Base-by-base conservation (phyloP, 2,113 vertebrate species). In the Gasterosteus aculeatus region DNA sequence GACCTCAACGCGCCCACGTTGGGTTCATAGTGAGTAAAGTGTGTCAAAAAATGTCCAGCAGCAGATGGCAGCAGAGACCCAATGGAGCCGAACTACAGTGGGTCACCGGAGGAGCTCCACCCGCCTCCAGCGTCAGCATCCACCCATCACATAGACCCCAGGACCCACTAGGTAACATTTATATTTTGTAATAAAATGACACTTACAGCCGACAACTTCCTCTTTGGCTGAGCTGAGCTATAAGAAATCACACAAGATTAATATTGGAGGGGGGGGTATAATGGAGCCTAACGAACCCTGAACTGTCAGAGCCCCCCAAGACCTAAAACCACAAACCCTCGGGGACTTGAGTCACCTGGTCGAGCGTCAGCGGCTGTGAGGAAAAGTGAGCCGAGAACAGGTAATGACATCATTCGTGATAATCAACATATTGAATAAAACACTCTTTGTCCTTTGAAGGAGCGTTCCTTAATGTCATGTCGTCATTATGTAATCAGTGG, bases 321-420 rank as follows among this genome's bases (percentile, higher is more conserved):
- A 16, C 46, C 46, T 6, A 1, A 18, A 47, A 47, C 39, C 39
- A 4, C 38, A 8, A 39, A 39, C 38, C 38, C 38, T 39, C 38
- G 5, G 38, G 38, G 38, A 39, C 38, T 39, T 39, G 8, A 39
- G 22, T 26, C 22, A 26, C 22, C 22, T 26, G 22, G 22, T 26
- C 22, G 22, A 26, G 22, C 22, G 22, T 26, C 1, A 26, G 22
- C 22, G 22, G 22, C 22, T 26, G 22, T 26, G 22, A 26, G 22
- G 22, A 26, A 26, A 26, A 26, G 22, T 26, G 22, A 26, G 22
- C 1, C 22, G 22, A 31, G 35, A 88, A 92, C 81, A 93, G 93
- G 92, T 93, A 94, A 94, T 95, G 91, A 94, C 85, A 90, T 92
- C 93, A 94, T 81, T 35, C 22, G 22, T 26, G 22, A 26, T 26